Evolutionary conservation across 1,140 invertebrate species (phyloP).

Genomic region (Cecropterus lyciades): DNA sequence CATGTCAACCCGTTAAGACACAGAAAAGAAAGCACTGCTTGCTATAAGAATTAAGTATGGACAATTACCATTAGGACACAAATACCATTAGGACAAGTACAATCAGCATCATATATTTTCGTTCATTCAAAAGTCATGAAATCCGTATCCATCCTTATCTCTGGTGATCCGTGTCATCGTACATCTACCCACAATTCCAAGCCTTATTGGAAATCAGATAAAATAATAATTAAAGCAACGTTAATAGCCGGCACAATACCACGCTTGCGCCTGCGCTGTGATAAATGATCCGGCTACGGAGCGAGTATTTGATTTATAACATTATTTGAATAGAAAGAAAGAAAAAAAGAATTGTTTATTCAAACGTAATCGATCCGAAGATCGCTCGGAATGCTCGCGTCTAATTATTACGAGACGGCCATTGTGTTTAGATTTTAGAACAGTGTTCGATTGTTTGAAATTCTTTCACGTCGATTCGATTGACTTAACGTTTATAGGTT

Average conservation of each 20-base stretch:
- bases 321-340: conserved; percentile 64
- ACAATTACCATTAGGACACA: too few relatives aligned
- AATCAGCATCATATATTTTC: too few relatives aligned
- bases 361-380: conserved; percentile 72
- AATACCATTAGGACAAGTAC: too few relatives aligned
- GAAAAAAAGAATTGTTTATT: conserved; percentile 74
- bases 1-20: too few relatives aligned
- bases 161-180: conserved; percentile 2
- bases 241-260: conserved; percentile 69
- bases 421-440: conserved; percentile 33
- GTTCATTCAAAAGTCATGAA: too few relatives aligned
- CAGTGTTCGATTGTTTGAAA: conserved; percentile 31
- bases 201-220: conserved; percentile 72
- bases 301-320: conserved; percentile 81
- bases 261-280: conserved; percentile 61
- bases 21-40: too few relatives aligned
- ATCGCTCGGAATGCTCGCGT: conserved; percentile 51
- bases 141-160: not conserved
- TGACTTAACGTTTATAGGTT: conserved; percentile 25
- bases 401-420: conserved; percentile 38
- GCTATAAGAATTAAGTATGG: too few relatives aligned
- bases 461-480: conserved; percentile 33
- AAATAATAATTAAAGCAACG: conserved; percentile 79
- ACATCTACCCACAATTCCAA: conserved; percentile 45
- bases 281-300: conserved; percentile 73